Evolutionary conservation across 1,140 invertebrate genomes (phyloP).

Genomic region (Drosophila pseudoobscura): DNA sequence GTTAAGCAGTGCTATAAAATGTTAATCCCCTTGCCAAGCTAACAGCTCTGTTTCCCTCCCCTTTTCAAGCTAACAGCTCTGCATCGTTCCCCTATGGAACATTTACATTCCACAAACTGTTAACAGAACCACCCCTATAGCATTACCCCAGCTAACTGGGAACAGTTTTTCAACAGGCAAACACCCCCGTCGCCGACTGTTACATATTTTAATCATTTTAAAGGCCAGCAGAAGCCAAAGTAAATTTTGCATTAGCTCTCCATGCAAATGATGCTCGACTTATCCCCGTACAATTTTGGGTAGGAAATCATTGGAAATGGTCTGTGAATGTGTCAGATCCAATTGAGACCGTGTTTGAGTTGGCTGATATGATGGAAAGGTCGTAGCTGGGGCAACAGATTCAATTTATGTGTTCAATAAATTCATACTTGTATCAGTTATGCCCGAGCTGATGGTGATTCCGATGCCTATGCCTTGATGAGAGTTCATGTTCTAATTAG

Average conservation of each 20-base stretch:
- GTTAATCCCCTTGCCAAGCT: background rate
- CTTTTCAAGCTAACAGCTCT: conserved; percentile 7
- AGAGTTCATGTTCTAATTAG: conserved; percentile 40
- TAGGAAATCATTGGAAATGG: conserved; percentile 11
- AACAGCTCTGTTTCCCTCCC: conserved; percentile 9
- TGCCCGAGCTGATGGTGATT: background rate
- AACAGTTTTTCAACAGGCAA: conserved; percentile 24
- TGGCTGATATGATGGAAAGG: background rate
- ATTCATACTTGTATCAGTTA: conserved; percentile 29
- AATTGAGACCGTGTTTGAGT: conserved; percentile 30
- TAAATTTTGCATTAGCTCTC: background rate
- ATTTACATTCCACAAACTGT: conserved; percentile 25
- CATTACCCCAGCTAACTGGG: conserved; percentile 39
- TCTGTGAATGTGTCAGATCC: conserved; percentile 20
- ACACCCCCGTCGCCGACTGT: conserved; percentile 1
- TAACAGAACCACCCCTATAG: background rate
- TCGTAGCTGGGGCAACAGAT: conserved; percentile 19
- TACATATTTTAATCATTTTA: conserved; percentile 29
- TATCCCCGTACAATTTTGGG: background rate
- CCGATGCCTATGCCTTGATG: background rate
- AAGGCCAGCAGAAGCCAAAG: background rate
- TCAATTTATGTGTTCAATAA: conserved; percentile 15
- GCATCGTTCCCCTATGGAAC: background rate
- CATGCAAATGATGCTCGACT: conserved; percentile 13
- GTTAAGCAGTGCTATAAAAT: conserved; percentile 24